Conservation (phyloP, 2,888 invertebrate species). For the Plagiodera versicolora region DNA sequence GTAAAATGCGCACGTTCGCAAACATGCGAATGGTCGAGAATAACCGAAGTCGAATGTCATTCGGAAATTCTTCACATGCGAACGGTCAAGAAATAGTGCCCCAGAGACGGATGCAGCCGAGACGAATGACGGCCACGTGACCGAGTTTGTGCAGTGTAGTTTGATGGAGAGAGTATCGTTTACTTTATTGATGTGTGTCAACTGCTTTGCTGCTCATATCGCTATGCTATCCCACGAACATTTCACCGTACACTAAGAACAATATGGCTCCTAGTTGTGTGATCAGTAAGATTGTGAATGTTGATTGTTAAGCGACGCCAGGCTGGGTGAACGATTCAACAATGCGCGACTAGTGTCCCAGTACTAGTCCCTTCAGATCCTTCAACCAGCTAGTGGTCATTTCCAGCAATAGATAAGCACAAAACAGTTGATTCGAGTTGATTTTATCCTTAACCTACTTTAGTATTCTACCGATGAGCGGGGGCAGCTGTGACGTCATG, state of each 20-base stretch:
- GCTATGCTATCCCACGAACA: slow-evolving; percentile 30
- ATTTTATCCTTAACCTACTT: slow-evolving; percentile 25
- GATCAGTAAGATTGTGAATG: slow-evolving; percentile 35
- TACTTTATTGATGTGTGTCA: slow-evolving; percentile 39
- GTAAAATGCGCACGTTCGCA: no score
- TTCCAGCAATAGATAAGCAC: slow-evolving; percentile 23
- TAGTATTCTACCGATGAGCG: slow-evolving; percentile 27
- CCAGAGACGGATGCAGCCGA: slow-evolving; percentile 42
- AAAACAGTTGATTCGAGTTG: slow-evolving; percentile 35
- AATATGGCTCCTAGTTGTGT: slow-evolving; percentile 34
- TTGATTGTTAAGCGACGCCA: slow-evolving; percentile 24
- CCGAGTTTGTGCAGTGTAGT: slow-evolving; percentile 54
- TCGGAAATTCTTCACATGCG: no score
- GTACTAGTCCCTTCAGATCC: slow-evolving; percentile 34
- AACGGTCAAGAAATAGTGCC: no score
- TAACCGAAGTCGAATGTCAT: no score
- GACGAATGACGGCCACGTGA: slow-evolving; percentile 48
- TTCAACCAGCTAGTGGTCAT: slow-evolving; percentile 22
- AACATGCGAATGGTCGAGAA: no score
- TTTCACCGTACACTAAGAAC: neutral
- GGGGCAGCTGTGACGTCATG: no score
- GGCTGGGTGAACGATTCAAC: slow-evolving; percentile 17
- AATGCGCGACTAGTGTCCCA: slow-evolving; percentile 45
- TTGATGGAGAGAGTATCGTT: slow-evolving; percentile 56
- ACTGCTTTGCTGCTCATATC: slow-evolving; percentile 51